Percentiles rank a stretch among this genome's conserved stretches.
Evolutionary conservation across 2,888 invertebrate genomes (phyloP).

Genomic region (Adelphocoris suturalis): DNA sequence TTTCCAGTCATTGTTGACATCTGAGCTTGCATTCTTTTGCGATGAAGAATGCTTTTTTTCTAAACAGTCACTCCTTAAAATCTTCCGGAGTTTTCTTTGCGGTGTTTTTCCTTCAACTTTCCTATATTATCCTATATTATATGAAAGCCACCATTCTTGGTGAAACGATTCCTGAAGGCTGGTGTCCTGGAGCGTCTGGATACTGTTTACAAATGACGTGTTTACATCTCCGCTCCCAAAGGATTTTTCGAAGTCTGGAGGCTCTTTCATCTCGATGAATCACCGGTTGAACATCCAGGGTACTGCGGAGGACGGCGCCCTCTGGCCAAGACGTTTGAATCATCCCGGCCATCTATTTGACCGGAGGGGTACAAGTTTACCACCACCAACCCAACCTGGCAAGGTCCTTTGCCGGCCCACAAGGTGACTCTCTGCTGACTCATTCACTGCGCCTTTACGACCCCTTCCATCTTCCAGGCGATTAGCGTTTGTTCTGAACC

Average conservation of each 20-base stretch:
- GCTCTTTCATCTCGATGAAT: not conserved
- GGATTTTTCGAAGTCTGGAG: no score
- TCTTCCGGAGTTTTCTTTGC: no score
- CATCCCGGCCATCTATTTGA: constrained; percentile 23
- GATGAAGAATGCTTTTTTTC: no score
- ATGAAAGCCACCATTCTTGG: no score
- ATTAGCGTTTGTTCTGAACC: not conserved
- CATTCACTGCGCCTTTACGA: constrained; percentile 27
- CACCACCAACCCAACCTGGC: constrained; percentile 20
- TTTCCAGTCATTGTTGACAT: no score
- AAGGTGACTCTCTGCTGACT: constrained; percentile 47
- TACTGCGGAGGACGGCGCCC: constrained; percentile 8
- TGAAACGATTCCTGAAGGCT: not conserved
- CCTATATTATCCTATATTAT: no score
- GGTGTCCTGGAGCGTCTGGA: not conserved
- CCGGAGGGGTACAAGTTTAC: constrained; percentile 14
- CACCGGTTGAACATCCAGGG: constrained; percentile 1
- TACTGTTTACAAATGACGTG: not conserved
- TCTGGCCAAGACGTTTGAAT: constrained; percentile 32
- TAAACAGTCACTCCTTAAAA: no score
- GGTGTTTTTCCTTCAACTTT: no score
- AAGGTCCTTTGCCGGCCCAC: constrained; percentile 40
- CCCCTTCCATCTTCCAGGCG: constrained; percentile 6
- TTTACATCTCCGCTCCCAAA: not conserved
- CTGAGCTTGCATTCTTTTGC: no score